A percentile compares a stretch with the other conserved stretches of the same genome.
Conservation (phyloP, 2,888 invertebrate genomes). For the Torymus auratus region DNA sequence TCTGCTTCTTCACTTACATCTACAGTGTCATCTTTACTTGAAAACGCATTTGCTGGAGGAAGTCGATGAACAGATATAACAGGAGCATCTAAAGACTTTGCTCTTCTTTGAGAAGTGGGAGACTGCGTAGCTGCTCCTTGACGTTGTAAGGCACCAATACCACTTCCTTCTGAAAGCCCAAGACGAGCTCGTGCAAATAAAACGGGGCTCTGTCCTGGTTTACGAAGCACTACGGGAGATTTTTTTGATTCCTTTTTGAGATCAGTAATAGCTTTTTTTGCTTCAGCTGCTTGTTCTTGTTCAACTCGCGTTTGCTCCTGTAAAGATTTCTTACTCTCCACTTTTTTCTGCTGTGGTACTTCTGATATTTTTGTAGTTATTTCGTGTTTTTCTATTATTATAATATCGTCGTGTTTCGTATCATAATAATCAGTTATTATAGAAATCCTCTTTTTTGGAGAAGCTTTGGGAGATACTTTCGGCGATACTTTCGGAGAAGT, state of each 20-base stretch:
- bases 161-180: slow-evolving; percentile 91
- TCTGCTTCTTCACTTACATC: slow-evolving; percentile 83
- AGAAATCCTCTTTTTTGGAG: slow-evolving; percentile 74
- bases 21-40: slow-evolving; percentile 92
- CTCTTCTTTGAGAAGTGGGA: slow-evolving; percentile 85
- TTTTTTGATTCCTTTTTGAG: slow-evolving; percentile 67
- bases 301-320: slow-evolving; percentile 57
- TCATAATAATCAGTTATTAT: slow-evolving; percentile 16
- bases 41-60: slow-evolving; percentile 90
- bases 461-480: slow-evolving; percentile 62
- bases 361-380: slow-evolving; percentile 15
- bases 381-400: slow-evolving; percentile 42
- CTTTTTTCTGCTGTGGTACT: slow-evolving; percentile 35
- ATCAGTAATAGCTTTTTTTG: slow-evolving; percentile 53
- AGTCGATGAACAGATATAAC: slow-evolving; percentile 88
- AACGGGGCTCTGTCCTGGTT: slow-evolving; percentile 86
- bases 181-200: slow-evolving; percentile 88
- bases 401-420: slow-evolving; percentile 30
- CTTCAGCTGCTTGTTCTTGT: slow-evolving; percentile 57
- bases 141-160: slow-evolving; percentile 84
- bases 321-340: slow-evolving; percentile 60
- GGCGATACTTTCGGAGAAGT: slow-evolving; percentile 65
- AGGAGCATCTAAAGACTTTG: slow-evolving; percentile 90
- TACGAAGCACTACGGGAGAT: slow-evolving; percentile 82
- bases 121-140: slow-evolving; percentile 88